phyloP scores from a whole-genome alignment of 35 echinoderm and acorn worm species.

The Hemicentrotus pulcherrimus region DNA sequence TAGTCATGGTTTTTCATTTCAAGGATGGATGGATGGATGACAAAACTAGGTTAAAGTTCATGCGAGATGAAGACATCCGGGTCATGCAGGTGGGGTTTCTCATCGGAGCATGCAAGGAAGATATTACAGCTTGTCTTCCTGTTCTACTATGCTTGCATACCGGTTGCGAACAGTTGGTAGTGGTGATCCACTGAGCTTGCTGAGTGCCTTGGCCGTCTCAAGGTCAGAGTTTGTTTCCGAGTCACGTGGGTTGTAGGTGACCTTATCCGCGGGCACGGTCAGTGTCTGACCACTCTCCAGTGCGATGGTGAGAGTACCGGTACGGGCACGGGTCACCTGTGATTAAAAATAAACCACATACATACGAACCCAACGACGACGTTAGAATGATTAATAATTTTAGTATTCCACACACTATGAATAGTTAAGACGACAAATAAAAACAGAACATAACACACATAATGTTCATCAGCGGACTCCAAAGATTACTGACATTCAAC shows the following conservation, averaged over 20 bases:
- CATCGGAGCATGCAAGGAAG: neutral
- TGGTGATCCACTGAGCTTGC: slow-evolving; percentile 50
- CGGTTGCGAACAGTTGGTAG: slow-evolving; percentile 15
- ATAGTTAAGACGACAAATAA: neutral
- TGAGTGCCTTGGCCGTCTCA: slow-evolving; percentile 49
- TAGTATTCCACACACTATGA: neutral
- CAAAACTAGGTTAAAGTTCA: neutral
- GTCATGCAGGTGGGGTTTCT: neutral
- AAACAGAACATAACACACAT: neutral
- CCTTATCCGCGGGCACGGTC: slow-evolving; percentile 80
- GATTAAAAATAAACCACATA: neutral
- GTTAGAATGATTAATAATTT: neutral
- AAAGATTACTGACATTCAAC: neutral
- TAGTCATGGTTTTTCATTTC: neutral
- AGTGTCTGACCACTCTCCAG: slow-evolving; percentile 81
- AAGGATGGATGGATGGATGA: neutral
- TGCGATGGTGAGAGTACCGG: slow-evolving; percentile 82
- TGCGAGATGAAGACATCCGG: neutral
- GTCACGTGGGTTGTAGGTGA: slow-evolving; percentile 68
- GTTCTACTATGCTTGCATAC: neutral
- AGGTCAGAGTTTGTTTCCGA: slow-evolving; percentile 22
- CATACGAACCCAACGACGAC: neutral
- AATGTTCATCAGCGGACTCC: too few species aligned
- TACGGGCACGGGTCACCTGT: slow-evolving; percentile 74
- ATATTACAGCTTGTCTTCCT: neutral